Evolutionary conservation across 2,113 vertebrate species (phyloP).

Genomic region (Poicephalus gulielmi): DNA sequence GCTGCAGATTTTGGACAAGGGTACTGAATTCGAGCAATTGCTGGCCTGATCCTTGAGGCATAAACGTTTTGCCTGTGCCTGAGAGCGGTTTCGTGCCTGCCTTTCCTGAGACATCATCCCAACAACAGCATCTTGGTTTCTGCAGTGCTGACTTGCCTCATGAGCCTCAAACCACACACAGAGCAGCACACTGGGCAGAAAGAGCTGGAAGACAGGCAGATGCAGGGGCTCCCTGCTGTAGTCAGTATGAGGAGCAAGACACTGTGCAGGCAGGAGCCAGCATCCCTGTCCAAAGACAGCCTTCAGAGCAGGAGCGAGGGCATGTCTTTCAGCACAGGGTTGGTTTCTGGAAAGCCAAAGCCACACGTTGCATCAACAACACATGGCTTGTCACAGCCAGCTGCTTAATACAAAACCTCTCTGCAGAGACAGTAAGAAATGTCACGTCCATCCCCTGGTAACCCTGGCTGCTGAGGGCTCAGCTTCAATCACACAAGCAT

Average conservation of each 20-base stretch:
- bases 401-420: neutral
- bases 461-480: neutral
- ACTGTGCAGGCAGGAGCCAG: neutral
- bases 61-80: neutral
- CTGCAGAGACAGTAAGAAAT: constrained; percentile 16
- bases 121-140: neutral
- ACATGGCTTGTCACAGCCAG: constrained; percentile 26
- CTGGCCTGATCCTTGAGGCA: neutral
- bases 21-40: neutral
- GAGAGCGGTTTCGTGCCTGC: neutral
- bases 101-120: neutral
- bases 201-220: neutral
- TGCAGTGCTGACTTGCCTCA: neutral
- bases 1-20: constrained; percentile 3
- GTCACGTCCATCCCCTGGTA: neutral
- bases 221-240: constrained; percentile 18
- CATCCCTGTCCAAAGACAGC: neutral
- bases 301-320: neutral
- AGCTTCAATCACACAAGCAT: neutral
- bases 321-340: neutral
- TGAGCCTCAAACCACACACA: neutral
- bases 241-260: neutral
- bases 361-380: constrained; percentile 2
- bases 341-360: constrained; percentile 16
- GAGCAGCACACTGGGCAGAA: constrained; percentile 11